These are phyloP conservation scores for Littorina saxatilis DNA, from an alignment of 1,140 invertebrate species.

Conservation along the genomic window DNA sequence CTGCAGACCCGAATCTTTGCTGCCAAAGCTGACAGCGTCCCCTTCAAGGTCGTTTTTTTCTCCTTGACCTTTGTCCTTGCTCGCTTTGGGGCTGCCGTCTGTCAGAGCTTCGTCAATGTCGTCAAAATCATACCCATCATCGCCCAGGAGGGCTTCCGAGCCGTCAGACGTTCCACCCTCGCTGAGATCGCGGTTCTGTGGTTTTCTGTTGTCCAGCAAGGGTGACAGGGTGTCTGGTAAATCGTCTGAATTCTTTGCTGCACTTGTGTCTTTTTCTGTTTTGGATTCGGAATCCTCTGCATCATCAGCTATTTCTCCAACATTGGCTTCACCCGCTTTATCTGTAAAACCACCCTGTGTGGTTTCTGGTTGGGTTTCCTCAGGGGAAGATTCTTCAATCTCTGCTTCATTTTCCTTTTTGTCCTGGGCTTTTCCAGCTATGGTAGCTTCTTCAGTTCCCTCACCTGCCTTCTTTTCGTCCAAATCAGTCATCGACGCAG, in stretches of 20 bases:
- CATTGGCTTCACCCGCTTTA: background rate
- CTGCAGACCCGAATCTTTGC: slow-evolving; percentile 39
- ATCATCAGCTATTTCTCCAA: slow-evolving; percentile 1
- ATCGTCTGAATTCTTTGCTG: slow-evolving; percentile 14
- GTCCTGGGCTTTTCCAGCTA: too few relatives aligned
- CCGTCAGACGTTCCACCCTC: slow-evolving; percentile 35
- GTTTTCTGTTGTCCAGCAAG: background rate
- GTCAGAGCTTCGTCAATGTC: slow-evolving; percentile 52
- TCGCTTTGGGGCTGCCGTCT: background rate
- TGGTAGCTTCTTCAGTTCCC: background rate
- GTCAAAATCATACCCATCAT: slow-evolving; percentile 52
- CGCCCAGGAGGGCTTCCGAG: slow-evolving; percentile 29
- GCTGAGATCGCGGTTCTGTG: background rate
- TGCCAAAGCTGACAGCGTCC: slow-evolving; percentile 18
- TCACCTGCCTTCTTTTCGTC: background rate
- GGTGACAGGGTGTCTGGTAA: slow-evolving; percentile 4
- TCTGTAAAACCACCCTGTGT: too few relatives aligned
- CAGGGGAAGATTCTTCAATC: too few relatives aligned
- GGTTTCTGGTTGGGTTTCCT: too few relatives aligned
- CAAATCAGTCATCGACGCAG: too few relatives aligned
- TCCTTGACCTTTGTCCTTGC: background rate
- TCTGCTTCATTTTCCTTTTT: too few relatives aligned
- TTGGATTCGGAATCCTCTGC: background rate
- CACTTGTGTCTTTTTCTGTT: slow-evolving; percentile 18
- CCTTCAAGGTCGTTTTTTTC: background rate